Base-by-base conservation (phyloP, 2,797 vertebrate species). In the Lepilemur septentrionalis region DNA sequence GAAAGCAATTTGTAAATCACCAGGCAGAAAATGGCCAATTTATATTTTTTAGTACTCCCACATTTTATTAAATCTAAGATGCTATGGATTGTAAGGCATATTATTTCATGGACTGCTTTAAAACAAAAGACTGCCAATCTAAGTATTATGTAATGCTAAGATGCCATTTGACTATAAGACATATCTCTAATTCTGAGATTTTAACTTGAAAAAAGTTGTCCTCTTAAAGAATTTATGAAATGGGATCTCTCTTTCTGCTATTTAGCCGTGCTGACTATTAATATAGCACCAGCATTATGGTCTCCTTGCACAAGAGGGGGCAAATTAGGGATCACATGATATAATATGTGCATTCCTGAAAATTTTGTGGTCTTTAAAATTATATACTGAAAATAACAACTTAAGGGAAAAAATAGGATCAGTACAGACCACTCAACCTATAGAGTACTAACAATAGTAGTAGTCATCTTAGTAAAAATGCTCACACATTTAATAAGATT, bases 31-130 rank as follows among this genome's bases (percentile, higher is more conserved):
- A 65, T 72, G 61, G 15, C 20, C 67, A 38, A 18, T 48, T 90
- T 80, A 28, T 48, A 14, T 85, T 87, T 95, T 79, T 80, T 88
- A 73, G 22, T 82, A 38, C n/a, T 69, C 30, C 4, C 15, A 23
- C 12, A 90, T 46, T 87, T 92, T 89, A 50, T 52, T 86, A 72
- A 89, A 38, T 90, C n/a, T 92, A 59, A 96, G 43, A 84, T 86
- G 22, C 17, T 15, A 25, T 65, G 23, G 32, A 75, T 79, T 81
- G 48, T 87, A 73, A 94, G 70, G 17, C 2, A 15, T 81, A 65
- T 93, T 67, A 89, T 72, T 93, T 96, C 76, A 69, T 2, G 35
- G 61, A 86, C 35, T n/a, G 63, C 57, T 65, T 80, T 76, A 91
- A 84, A 43, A 94, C 57, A 72, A 87, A 88, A 93, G 4, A 13